Evolutionary conservation across 2,888 invertebrate species (phyloP), one percentile per base, ranked within the genome.

Genomic region (Prosopocoilus inquinatus): DNA sequence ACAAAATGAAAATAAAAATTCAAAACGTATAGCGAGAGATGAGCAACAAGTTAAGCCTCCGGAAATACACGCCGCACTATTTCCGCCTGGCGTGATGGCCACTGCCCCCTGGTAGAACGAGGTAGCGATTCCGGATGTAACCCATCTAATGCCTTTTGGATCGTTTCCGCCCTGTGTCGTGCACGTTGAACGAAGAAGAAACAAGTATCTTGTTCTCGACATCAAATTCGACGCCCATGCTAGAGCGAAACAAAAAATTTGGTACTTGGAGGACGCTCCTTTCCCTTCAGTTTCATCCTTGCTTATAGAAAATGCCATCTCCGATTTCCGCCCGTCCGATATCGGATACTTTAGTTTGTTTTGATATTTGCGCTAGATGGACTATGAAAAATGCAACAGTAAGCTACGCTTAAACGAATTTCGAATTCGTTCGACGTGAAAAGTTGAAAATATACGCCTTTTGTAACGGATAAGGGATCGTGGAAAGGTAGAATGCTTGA

Each of bases 11-110:
- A 41, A 41, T 41, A 41, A 41, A 41, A 15, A 41, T 48, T 38
- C 34, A 35, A 48, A 48, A 16, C 12, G 48, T 48, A n/a, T n/a
- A 34, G 32, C 36, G 52, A 47, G 53, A 52, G 53, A 58, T 58
- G 59, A 58, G 64, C 65, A 65, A 65, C 65, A 65, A 65, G 65
- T 65, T 58, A 57, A 57, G 55, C 59, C 53, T 43, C 60, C 61
- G 64, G 65, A 63, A 63, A 64, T 64, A 64, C 57, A 58, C 56
- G 59, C 62, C 65, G 57, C 57, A 60, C 62, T 64, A 61, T 63
- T 65, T 65, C 65, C 65, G 65, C 54, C 55, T 53, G 60, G 56
- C 58, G 53, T 58, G 62, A 61, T 64, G 64, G 65, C 60, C 61
- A 55, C 57, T 55, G 53, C 38, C 51, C 51, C 53, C 13, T 44